Conservation (phyloP, 2,797 vertebrate genomes). For the Trematomus bernacchii region DNA sequence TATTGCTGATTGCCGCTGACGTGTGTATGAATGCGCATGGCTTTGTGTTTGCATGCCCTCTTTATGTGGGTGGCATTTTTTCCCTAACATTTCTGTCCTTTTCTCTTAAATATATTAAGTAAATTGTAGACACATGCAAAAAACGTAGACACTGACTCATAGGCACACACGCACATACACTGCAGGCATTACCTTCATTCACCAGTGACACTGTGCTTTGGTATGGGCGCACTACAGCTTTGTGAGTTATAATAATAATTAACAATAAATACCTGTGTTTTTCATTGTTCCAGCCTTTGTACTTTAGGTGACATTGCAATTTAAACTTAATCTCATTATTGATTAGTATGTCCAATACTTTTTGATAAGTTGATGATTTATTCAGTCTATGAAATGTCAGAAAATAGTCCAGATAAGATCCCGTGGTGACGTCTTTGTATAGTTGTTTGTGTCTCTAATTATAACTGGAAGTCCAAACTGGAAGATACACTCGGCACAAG, state of each 20-base stretch:
- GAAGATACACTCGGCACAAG: background rate
- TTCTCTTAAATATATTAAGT: slow-evolving; percentile 35
- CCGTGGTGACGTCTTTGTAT: background rate
- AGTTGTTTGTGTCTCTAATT: background rate
- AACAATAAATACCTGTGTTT: background rate
- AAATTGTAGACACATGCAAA: slow-evolving; percentile 13
- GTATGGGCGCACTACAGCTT: background rate
- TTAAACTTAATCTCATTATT: background rate
- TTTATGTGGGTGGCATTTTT: slow-evolving; percentile 49
- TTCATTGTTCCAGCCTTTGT: background rate
- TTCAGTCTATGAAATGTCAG: background rate
- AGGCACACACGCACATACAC: background rate
- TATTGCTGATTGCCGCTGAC: slow-evolving; percentile 71
- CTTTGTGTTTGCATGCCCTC: slow-evolving; percentile 59
- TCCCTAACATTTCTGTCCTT: slow-evolving; percentile 14
- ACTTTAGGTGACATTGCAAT: background rate
- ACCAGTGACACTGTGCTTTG: background rate
- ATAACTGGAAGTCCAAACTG: background rate
- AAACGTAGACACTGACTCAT: background rate
- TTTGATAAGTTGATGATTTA: background rate
- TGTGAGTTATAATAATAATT: slow-evolving; percentile 7
- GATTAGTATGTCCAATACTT: background rate
- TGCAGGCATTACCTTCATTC: slow-evolving; percentile 8
- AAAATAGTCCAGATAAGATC: background rate
- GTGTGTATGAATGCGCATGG: slow-evolving; percentile 38